Percentiles rank a stretch among this genome's conserved stretches.
phyloP scores from a whole-genome alignment of 2,113 vertebrate genomes.

The Myotis lucifugus region DNA sequence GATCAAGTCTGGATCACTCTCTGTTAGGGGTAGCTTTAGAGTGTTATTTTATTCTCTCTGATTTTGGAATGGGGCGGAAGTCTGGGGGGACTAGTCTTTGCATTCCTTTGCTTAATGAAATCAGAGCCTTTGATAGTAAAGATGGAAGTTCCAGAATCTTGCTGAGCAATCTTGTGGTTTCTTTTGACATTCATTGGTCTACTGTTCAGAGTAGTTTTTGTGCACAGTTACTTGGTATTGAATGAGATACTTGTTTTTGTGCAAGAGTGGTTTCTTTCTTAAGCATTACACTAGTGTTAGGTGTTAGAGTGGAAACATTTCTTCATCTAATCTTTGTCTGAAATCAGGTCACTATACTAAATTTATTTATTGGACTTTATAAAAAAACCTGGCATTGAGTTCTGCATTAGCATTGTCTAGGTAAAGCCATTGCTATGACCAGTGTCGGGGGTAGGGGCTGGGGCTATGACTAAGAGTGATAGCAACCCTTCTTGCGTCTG shows the following conservation, averaged over 20 bases:
- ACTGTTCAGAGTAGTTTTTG: slow-evolving; percentile 22
- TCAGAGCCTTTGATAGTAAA: background rate
- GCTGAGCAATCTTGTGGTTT: background rate
- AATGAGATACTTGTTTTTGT: slow-evolving; percentile 37
- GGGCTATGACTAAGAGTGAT: slow-evolving; percentile 77
- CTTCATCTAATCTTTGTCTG: slow-evolving; percentile 51
- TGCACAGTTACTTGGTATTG: background rate
- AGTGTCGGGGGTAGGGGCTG: slow-evolving; percentile 70
- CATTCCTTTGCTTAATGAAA: background rate
- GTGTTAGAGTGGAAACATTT: background rate
- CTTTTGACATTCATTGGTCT: slow-evolving; percentile 8
- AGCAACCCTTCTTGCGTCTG: slow-evolving; percentile 90
- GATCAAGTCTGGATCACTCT: background rate
- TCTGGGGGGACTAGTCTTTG: background rate
- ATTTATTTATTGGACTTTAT: background rate
- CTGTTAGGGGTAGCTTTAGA: background rate
- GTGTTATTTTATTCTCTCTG: background rate
- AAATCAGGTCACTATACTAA: slow-evolving; percentile 26
- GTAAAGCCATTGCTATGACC: slow-evolving; percentile 60
- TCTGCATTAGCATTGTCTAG: slow-evolving; percentile 38
- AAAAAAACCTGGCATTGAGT: slow-evolving; percentile 17
- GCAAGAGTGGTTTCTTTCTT: background rate
- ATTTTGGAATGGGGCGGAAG: background rate
- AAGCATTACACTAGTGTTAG: background rate
- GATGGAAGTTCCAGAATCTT: slow-evolving; percentile 1